Conservation (phyloP, 2,888 invertebrate genomes). For the Microdon myrmicae region DNA sequence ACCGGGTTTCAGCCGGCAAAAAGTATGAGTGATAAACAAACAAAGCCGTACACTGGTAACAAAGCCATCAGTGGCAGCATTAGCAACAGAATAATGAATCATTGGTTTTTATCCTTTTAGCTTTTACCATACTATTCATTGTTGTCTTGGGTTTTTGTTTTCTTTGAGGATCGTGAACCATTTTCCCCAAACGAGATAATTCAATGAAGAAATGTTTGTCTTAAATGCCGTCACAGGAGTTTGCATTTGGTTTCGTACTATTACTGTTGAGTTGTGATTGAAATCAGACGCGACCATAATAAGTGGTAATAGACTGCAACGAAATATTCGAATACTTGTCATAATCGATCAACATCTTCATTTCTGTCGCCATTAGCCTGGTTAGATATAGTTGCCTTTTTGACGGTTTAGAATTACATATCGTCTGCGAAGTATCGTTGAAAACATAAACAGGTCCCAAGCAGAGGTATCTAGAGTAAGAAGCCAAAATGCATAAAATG, state of each 20-base stretch:
- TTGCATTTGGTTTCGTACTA: constrained; percentile 37
- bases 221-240: constrained; percentile 40
- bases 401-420: too few relatives aligned
- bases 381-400: too few relatives aligned
- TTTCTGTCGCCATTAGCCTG: too few relatives aligned
- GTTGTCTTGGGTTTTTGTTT: constrained; percentile 6
- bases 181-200: constrained; percentile 38
- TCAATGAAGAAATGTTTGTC: constrained; percentile 39
- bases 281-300: constrained; percentile 33
- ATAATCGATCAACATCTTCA: too few relatives aligned
- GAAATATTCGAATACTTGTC: too few relatives aligned
- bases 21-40: not conserved
- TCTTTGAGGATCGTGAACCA: constrained; percentile 6
- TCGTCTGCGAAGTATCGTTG: too few relatives aligned
- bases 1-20: constrained; percentile 16
- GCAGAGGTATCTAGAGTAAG: too few relatives aligned
- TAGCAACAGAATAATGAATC: constrained; percentile 25
- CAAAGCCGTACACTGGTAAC: constrained; percentile 12
- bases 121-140: constrained; percentile 22
- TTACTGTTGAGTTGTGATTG: constrained; percentile 36
- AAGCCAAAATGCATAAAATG: too few relatives aligned
- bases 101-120: constrained; percentile 18
- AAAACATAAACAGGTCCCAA: too few relatives aligned
- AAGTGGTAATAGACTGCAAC: too few relatives aligned
- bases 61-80: constrained; percentile 8